These are phyloP conservation scores for Takifugu flavidus DNA, from an alignment of 2,113 vertebrate genomes.

Conservation along the genomic window DNA sequence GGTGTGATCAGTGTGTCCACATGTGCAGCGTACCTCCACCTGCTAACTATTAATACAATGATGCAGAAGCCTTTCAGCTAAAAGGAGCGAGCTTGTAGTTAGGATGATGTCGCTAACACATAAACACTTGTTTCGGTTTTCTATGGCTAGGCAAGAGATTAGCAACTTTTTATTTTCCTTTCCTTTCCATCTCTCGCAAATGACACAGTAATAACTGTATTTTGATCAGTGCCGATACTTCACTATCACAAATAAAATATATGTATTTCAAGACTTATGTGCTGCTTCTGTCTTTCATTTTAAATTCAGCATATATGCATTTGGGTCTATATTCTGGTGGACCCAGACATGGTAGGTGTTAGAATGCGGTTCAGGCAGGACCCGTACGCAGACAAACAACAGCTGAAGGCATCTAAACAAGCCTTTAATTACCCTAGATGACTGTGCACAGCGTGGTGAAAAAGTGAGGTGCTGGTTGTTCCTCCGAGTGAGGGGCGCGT, in stretches of 20 bases:
- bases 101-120: slow-evolving; percentile 34
- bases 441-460: too few species aligned
- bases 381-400: too few species aligned
- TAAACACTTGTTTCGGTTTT: slow-evolving; percentile 23
- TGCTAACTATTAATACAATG: slow-evolving; percentile 32
- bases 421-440: too few species aligned
- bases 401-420: too few species aligned
- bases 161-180: slow-evolving; percentile 12
- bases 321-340: too few species aligned
- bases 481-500: too few species aligned
- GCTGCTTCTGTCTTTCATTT: not conserved
- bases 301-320: too few species aligned
- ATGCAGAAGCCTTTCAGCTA: slow-evolving; percentile 18
- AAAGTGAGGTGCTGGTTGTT: too few species aligned
- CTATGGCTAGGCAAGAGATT: slow-evolving; percentile 25
- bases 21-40: slow-evolving; percentile 18
- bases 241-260: slow-evolving; percentile 72
- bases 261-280: slow-evolving; percentile 61
- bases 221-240: slow-evolving; percentile 58
- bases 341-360: too few species aligned
- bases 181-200: slow-evolving; percentile 25
- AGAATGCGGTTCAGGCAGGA: too few species aligned
- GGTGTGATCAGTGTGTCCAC: too few species aligned
- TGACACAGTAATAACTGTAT: slow-evolving; percentile 47
- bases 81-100: slow-evolving; percentile 44